phyloP scores from a whole-genome alignment of 64 coral and sea anemone species.

The Pachyseris speciosa region DNA sequence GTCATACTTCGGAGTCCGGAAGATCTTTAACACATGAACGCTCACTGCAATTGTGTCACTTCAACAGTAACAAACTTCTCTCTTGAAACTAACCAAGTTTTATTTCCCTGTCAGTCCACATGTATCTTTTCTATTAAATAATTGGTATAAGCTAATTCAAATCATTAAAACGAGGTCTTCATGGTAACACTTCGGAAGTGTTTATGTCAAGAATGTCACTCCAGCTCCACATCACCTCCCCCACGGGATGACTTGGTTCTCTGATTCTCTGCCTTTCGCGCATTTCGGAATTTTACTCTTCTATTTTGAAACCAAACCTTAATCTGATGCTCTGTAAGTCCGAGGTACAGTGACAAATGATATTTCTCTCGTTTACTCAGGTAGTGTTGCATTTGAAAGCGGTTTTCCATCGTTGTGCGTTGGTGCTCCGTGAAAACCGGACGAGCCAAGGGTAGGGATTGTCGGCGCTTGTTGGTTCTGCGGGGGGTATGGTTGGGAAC shows the following conservation, averaged over 20 bases:
- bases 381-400: conserved; percentile 15
- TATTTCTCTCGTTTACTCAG: neutral
- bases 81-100: too few species aligned
- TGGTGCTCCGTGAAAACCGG: conserved; percentile 12
- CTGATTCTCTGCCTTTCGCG: neutral
- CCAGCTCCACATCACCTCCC: neutral
- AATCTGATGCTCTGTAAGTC: conserved; percentile 34
- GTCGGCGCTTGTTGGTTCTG: neutral
- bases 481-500: neutral
- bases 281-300: conserved; percentile 11
- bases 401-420: neutral
- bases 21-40: too few species aligned
- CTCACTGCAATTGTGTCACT: too few species aligned
- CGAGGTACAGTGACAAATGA: neutral
- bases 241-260: neutral
- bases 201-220: too few species aligned
- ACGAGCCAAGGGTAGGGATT: neutral
- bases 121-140: too few species aligned
- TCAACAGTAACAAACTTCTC: too few species aligned
- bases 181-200: too few species aligned
- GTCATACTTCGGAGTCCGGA: too few species aligned
- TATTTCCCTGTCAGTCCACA: too few species aligned
- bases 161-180: too few species aligned
- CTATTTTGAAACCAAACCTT: conserved; percentile 58
- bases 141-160: too few species aligned